Base-by-base conservation (phyloP, 2,113 vertebrate genomes). In the Boulengeromyrus knoepffleri region DNA sequence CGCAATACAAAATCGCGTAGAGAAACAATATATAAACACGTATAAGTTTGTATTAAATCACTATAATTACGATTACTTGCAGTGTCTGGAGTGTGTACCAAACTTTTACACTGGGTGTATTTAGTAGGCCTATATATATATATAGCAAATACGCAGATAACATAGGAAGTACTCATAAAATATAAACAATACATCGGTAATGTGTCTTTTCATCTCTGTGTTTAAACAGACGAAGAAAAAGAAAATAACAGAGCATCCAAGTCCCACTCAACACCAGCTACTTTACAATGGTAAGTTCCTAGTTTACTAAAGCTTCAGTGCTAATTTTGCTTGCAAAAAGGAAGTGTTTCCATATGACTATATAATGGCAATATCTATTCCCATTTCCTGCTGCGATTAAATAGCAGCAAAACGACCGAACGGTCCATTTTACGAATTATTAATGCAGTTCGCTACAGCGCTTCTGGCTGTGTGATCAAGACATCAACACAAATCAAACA, bases 171-270 rank as follows among this genome's bases (percentile, higher is more conserved):
- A 70, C n/a, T 31, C n/a, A 12, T 80, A 80, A 12, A 42, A 8
- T 42, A 39, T 39, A 80, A 80, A 80, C 36, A 39, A 42, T 42
- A 42, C 42, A 80, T 80, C 19, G 24, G 9, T 46, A 45, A 84
- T 46, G 2, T 85, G 83, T 46, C 19, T 45, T 46, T 46, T n/a
- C 45, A 84, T 24, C 62, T 90, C 21, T 84, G 50, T 87, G 9
- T 93, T 91, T 89, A 80, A 87, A 95, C 96, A 99, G 99, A 99
- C 95, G 99, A 99, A 93, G 99, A 99, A 94, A 99, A 99, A 93
- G 98, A 99, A 96, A 99, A 99, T 92, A 98, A 98, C 92, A 96
- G 97, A 96, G 99, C 98, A 86, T 99, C 98, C 0, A 99, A 99
- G 95, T 97, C 97, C 1, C 99, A 99, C 94, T 99, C 99, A 5